These are phyloP conservation scores for Percopsis transmontana DNA, from an alignment of 2,113 vertebrate species.

Conservation along the genomic window DNA sequence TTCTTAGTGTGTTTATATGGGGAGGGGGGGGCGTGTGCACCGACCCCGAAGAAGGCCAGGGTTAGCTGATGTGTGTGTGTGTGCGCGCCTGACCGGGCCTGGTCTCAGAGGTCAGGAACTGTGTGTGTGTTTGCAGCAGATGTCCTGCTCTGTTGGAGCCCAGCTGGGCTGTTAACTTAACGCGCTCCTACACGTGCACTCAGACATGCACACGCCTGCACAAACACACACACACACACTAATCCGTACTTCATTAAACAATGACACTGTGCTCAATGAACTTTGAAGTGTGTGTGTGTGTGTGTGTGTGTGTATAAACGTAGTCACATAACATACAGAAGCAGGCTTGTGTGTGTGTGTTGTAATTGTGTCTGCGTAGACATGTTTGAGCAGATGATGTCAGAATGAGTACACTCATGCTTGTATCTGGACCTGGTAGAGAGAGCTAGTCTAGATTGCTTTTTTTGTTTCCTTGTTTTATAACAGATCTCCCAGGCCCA, in stretches of 20 bases:
- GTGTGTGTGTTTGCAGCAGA: constrained; percentile 70
- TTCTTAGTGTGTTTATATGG: constrained; percentile 9
- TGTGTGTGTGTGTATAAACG: constrained; percentile 14
- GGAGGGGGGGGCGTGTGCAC: constrained; percentile 12
- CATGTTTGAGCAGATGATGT: constrained; percentile 47
- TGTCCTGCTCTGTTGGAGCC: constrained; percentile 75
- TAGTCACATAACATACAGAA: constrained; percentile 7
- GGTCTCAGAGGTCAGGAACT: constrained; percentile 61
- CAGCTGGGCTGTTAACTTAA: constrained; percentile 82
- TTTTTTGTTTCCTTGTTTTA: constrained; percentile 23
- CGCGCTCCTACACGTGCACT: not conserved
- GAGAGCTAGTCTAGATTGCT: constrained; percentile 24
- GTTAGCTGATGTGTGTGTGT: constrained; percentile 28
- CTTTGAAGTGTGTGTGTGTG: constrained; percentile 15
- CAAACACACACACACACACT: constrained; percentile 19
- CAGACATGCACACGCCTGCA: constrained; percentile 5
- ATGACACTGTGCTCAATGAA: constrained; percentile 68
- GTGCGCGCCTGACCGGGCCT: constrained; percentile 40
- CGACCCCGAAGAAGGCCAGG: not conserved
- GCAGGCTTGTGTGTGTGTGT: constrained; percentile 48
- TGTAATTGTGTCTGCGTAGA: constrained; percentile 3
- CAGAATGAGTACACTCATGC: not conserved
- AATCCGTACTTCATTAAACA: constrained; percentile 77
- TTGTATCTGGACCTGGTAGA: constrained; percentile 53
- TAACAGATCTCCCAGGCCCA: constrained; percentile 28